These are phyloP conservation scores for Etheostoma perlongum DNA, from an alignment of 2,797 vertebrate species.

Conservation along the genomic window DNA sequence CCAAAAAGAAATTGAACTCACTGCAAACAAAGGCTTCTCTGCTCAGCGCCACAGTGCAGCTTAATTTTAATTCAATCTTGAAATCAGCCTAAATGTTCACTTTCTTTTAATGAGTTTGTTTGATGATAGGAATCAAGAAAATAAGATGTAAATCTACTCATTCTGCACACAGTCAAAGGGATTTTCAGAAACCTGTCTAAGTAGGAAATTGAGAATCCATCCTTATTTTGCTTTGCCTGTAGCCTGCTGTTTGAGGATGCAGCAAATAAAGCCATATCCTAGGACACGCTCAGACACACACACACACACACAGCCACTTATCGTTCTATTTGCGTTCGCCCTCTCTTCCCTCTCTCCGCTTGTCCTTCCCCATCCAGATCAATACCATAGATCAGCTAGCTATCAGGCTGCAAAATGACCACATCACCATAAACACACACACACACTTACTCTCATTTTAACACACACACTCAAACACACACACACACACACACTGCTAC, in stretches of 20 bases:
- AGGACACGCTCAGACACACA: slow-evolving; percentile 20
- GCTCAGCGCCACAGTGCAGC: no score
- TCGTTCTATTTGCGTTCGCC: slow-evolving; percentile 40
- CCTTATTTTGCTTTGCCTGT: slow-evolving; percentile 10
- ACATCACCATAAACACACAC: slow-evolving; percentile 86
- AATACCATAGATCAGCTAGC: slow-evolving; percentile 92
- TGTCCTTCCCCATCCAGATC: slow-evolving; percentile 80
- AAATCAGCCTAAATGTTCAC: slow-evolving; percentile 33
- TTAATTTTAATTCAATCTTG: slow-evolving; percentile 21
- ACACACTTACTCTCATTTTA: slow-evolving; percentile 33
- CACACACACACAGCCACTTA: slow-evolving; percentile 53
- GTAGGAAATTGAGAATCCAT: slow-evolving; percentile 21
- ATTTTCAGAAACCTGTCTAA: not conserved
- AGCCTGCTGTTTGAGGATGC: slow-evolving; percentile 54
- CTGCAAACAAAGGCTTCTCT: not conserved
- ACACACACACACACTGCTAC: slow-evolving; percentile 26
- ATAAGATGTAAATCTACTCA: not conserved
- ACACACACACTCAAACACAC: slow-evolving; percentile 22
- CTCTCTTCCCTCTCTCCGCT: slow-evolving; percentile 49
- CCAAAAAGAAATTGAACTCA: not conserved
- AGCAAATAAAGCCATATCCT: slow-evolving; percentile 71
- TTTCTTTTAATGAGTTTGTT: slow-evolving; percentile 52
- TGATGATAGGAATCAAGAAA: not conserved
- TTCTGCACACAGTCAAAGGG: not conserved
- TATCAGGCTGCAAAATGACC: slow-evolving; percentile 94